A percentile compares a stretch with the other conserved stretches of the same genome.
Evolutionary conservation across 2,113 vertebrate genomes (phyloP).

Genomic region (Takifugu flavidus): DNA sequence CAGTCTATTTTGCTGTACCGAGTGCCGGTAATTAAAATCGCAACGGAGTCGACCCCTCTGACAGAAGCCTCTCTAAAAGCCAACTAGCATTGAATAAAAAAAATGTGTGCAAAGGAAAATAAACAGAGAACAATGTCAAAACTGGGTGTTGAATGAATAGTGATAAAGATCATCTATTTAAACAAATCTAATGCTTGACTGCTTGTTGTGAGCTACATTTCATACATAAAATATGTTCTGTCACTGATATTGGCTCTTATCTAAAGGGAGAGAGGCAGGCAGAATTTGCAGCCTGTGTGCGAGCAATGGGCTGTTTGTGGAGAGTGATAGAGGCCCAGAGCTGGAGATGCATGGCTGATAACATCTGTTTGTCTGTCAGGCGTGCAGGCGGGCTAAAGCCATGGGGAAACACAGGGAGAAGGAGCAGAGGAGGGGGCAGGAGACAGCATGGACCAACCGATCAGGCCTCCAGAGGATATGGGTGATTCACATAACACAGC

Average conservation of each 20-base stretch:
- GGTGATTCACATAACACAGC: conserved; percentile 57
- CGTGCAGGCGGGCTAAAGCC: conserved; percentile 66
- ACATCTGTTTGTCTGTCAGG: conserved; percentile 81
- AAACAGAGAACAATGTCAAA: conserved; percentile 75
- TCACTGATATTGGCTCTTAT: conserved; percentile 94
- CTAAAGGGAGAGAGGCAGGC: conserved; percentile 89
- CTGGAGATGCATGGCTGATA: conserved; percentile 83
- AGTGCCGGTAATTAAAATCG: conserved; percentile 67
- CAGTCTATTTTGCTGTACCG: conserved; percentile 24
- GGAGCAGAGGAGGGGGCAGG: conserved; percentile 26
- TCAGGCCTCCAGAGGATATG: conserved; percentile 58
- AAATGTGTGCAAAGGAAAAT: conserved; percentile 47
- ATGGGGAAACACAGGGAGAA: conserved; percentile 50
- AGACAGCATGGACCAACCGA: conserved; percentile 53
- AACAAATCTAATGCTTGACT: conserved; percentile 96
- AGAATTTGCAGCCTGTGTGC: conserved; percentile 82
- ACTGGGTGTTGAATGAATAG: conserved; percentile 80
- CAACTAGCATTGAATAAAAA: conserved; percentile 50
- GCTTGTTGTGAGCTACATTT: conserved; percentile 90
- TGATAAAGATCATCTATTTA: conserved; percentile 96
- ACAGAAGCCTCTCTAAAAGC: conserved; percentile 60
- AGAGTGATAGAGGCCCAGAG: conserved; percentile 82
- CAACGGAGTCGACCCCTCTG: conserved; percentile 48
- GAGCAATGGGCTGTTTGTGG: conserved; percentile 86
- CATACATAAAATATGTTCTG: conserved; percentile 98